These are phyloP conservation scores for Trichogramma pretiosum DNA, from an alignment of 1,140 invertebrate genomes.

Conservation along the genomic window DNA sequence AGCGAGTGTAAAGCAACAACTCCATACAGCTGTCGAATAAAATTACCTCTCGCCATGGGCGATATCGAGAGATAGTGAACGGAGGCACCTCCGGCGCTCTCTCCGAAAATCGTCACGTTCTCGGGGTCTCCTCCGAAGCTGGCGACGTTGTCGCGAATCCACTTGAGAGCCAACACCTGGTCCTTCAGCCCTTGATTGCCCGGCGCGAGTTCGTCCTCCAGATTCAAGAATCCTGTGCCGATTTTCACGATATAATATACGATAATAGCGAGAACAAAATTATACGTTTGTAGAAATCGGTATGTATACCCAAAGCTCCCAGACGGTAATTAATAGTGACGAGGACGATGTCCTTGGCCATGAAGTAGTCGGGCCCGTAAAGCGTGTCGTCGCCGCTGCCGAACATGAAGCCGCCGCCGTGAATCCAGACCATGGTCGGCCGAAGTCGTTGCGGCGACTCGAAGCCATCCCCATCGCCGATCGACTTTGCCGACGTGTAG, in stretches of 20 bases:
- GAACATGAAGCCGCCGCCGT: slow-evolving; percentile 14
- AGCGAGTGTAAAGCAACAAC: background rate
- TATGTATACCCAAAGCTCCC: slow-evolving; percentile 17
- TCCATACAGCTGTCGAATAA: too few species aligned
- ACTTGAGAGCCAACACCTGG: slow-evolving; percentile 34
- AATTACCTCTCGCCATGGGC: slow-evolving; percentile 32
- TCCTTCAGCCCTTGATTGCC: slow-evolving; percentile 48
- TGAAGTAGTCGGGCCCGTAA: slow-evolving; percentile 30
- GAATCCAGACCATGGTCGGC: slow-evolving; percentile 19
- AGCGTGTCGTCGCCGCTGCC: background rate
- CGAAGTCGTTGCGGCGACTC: background rate
- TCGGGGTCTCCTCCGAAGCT: slow-evolving; percentile 53
- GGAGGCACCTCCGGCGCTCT: slow-evolving; percentile 45
- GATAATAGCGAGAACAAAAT: background rate
- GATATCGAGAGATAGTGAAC: slow-evolving; percentile 40
- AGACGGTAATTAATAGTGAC: slow-evolving; percentile 46
- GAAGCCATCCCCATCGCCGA: background rate
- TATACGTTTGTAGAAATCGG: background rate
- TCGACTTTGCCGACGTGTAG: slow-evolving; percentile 50
- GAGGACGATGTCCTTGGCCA: slow-evolving; percentile 37
- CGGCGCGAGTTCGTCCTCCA: slow-evolving; percentile 18
- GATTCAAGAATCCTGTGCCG: slow-evolving; percentile 22
- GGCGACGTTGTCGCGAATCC: slow-evolving; percentile 49
- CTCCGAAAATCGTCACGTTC: slow-evolving; percentile 57
- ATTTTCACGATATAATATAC: too few species aligned